Evolutionary conservation across 2,888 invertebrate species (phyloP), one percentile per base, ranked within the genome.

Genomic region (Hypselothyrea guttata): DNA sequence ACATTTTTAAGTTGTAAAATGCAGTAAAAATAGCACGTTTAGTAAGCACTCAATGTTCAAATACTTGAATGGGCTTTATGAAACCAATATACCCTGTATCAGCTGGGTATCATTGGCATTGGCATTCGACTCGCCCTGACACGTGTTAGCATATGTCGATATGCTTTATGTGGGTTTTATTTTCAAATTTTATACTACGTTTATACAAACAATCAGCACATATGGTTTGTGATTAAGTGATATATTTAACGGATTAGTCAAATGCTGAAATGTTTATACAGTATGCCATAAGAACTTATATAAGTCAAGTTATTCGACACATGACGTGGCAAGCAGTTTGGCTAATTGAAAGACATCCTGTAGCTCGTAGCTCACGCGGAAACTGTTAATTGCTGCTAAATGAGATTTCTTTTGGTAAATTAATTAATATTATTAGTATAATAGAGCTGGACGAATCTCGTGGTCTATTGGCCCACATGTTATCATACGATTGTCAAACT

Each of bases 341-440:
- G 22, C 31, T 58, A 59, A 57, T 47, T 48, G 16, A 66, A 35
- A 16, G 31, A 13, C 12, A 35, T 55, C 13, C 40, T 12, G 9
- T 41, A 13, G 15, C 41, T 22, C 3, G 22, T 22, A 5, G 22
- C 22, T 35, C 49, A 53, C 40, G 56, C 18, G 31, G 37, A 22
- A 41, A 8, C 13, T 48, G 55, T 55, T 66, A 76, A 77, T 71
- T 58, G 5, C 53, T 57, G 69, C 63, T 74, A 77, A 77, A 51
- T 28, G 12, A 7, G n/a, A 22, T 9, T 30, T 30, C n/a, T 41
- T 48, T 59, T 33, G 68, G 53, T 57, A 58, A 56, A 64, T 55
- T 47, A 62, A 67, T 56, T 22, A 28, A 12, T 30, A n/a, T 22
- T 30, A 16, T 7, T 4, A 18, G 8, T 7, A 7, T 33, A 49